phyloP scores from a whole-genome alignment of 2,113 vertebrate species.

The Bubo bubo region DNA sequence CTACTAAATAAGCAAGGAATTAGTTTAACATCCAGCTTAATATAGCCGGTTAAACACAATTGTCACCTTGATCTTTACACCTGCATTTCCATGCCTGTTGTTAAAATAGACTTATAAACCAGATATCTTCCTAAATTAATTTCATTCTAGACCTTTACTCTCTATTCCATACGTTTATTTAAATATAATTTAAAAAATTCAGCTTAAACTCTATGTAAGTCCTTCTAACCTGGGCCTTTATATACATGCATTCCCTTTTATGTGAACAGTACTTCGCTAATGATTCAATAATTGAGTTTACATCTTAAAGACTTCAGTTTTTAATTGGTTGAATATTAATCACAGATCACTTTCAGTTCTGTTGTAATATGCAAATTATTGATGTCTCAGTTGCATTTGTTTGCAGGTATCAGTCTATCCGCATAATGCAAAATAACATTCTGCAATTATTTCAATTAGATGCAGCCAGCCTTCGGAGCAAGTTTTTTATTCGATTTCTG shows the following conservation, averaged over 20 bases:
- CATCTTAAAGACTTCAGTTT: conserved; percentile 46
- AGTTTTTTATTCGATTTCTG: conserved; percentile 46
- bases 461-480: conserved; percentile 29
- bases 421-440: conserved; percentile 46
- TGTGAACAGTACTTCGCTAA: conserved; percentile 31
- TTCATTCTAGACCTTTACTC: background rate
- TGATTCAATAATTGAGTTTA: conserved; percentile 26
- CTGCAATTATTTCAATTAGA: conserved; percentile 59
- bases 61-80: background rate
- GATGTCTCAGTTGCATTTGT: conserved; percentile 27
- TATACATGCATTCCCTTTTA: background rate
- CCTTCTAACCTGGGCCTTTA: background rate
- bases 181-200: background rate
- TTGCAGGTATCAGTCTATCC: conserved; percentile 49
- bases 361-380: conserved; percentile 53
- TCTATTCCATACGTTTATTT: background rate
- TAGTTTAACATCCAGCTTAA: background rate
- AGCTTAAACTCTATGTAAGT: background rate
- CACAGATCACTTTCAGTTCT: conserved; percentile 19
- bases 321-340: conserved; percentile 60
- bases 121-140: background rate
- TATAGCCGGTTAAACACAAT: background rate
- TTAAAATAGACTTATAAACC: background rate
- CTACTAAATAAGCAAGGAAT: background rate
- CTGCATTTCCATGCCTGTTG: background rate